Evolutionary conservation across 2,888 invertebrate genomes (phyloP).

Genomic region (Drosophila longiperda): DNA sequence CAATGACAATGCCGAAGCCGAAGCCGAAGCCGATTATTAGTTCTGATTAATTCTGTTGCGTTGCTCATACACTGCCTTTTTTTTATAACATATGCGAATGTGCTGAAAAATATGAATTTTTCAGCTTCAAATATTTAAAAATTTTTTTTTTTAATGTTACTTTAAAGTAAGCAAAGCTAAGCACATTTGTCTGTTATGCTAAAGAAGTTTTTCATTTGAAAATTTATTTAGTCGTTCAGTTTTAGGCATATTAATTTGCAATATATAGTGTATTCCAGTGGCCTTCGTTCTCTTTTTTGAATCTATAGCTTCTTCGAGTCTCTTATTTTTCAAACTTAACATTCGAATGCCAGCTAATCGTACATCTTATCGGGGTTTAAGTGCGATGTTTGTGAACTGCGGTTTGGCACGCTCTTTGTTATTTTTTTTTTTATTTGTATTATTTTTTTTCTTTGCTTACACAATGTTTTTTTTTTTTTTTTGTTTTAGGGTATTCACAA

Average conservation of each 20-base stretch:
- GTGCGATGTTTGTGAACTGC: constrained; percentile 68
- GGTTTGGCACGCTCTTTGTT: constrained; percentile 65
- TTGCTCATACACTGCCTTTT: constrained; percentile 44
- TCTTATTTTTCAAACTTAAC: constrained; percentile 47
- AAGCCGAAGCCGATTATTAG: constrained; percentile 42
- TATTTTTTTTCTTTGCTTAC: constrained; percentile 22
- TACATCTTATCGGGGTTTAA: constrained; percentile 73
- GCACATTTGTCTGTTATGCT: not conserved
- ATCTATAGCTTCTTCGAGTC: not conserved
- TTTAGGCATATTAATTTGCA: not conserved
- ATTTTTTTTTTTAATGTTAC: not conserved
- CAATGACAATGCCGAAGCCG: constrained; percentile 39
- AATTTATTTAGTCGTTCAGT: not conserved
- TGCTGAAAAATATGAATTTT: not conserved
- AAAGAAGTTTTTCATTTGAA: not conserved
- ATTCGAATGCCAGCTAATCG: constrained; percentile 61
- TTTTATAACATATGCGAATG: not conserved
- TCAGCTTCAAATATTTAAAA: not conserved
- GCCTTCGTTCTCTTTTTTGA: constrained; percentile 1
- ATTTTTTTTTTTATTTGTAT: not conserved
- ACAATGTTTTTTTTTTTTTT: constrained; percentile 46
- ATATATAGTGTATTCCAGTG: constrained; percentile 18
- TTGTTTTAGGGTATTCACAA: constrained; percentile 67
- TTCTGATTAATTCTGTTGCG: constrained; percentile 63
- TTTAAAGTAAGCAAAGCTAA: not conserved